These are phyloP conservation scores for Archocentrus centrarchus DNA, from an alignment of 2,113 vertebrate genomes.

Conservation along the genomic window DNA sequence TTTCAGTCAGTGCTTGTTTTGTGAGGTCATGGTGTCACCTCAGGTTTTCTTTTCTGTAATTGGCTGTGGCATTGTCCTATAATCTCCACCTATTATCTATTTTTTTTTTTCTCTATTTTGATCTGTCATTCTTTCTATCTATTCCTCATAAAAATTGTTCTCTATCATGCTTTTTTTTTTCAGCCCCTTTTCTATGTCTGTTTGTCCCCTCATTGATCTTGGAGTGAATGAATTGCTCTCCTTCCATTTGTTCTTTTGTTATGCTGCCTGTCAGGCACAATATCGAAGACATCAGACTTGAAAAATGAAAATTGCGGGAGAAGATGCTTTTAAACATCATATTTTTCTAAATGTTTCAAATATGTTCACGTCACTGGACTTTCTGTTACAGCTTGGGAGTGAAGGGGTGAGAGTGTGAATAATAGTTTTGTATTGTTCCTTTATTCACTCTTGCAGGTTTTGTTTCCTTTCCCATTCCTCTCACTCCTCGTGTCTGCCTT, in stretches of 20 bases:
- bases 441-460: not conserved
- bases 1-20: not conserved
- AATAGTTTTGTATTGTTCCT: not conserved
- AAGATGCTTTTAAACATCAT: not conserved
- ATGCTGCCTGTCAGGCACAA: not conserved
- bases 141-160: not conserved
- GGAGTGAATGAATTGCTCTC: not conserved
- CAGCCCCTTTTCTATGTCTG: not conserved
- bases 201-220: not conserved
- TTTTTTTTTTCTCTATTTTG: not conserved
- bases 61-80: conserved; percentile 21
- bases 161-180: not conserved
- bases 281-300: not conserved
- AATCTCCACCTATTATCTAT: conserved; percentile 18
- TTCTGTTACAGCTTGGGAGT: not conserved
- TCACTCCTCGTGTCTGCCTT: not conserved
- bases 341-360: conserved; percentile 10
- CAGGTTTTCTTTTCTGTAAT: conserved; percentile 30
- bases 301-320: conserved; percentile 14
- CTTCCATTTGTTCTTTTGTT: conserved; percentile 24
- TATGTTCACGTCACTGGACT: not conserved
- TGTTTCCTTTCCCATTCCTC: not conserved
- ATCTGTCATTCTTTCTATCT: not conserved
- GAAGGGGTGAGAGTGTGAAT: not conserved
- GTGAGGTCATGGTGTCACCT: conserved; percentile 23